Conservation (phyloP, 1,140 invertebrate species). For the Drosophila kanapiae region DNA sequence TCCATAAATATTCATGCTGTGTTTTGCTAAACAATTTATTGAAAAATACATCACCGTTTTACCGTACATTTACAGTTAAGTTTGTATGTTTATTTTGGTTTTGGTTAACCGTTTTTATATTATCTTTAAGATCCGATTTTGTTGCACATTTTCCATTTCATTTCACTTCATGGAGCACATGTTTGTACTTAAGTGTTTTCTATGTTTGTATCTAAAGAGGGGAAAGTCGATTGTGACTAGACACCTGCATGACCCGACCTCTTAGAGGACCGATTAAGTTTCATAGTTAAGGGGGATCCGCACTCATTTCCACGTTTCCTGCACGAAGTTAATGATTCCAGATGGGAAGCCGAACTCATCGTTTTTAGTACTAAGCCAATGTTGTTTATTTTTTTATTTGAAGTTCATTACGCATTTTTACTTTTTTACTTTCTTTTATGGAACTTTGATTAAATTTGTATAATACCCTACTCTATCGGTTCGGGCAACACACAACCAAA, state of each 20-base stretch:
- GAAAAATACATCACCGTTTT: constrained; percentile 25
- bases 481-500: constrained; percentile 48
- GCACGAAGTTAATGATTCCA: constrained; percentile 27
- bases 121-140: constrained; percentile 19
- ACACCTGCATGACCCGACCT: constrained; percentile 46
- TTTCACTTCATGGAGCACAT: constrained; percentile 50
- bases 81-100: constrained; percentile 38
- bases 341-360: constrained; percentile 2
- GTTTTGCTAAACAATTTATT: constrained; percentile 70
- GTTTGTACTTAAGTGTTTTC: constrained; percentile 66
- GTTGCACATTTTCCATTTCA: constrained; percentile 40
- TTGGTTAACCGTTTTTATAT: constrained; percentile 44
- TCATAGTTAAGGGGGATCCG: constrained; percentile 20
- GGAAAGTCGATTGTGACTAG: constrained; percentile 34
- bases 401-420: constrained; percentile 59
- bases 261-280: constrained; percentile 16
- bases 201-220: constrained; percentile 67
- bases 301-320: constrained; percentile 30
- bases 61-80: constrained; percentile 24
- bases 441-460: constrained; percentile 47
- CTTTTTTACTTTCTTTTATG: constrained; percentile 70
- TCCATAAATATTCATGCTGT: constrained; percentile 78
- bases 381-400: constrained; percentile 53
- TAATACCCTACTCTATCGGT: constrained; percentile 48
- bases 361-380: constrained; percentile 23